Evolutionary conservation across 2,113 vertebrate genomes (phyloP).

Genomic region (Bettongia penicillata): DNA sequence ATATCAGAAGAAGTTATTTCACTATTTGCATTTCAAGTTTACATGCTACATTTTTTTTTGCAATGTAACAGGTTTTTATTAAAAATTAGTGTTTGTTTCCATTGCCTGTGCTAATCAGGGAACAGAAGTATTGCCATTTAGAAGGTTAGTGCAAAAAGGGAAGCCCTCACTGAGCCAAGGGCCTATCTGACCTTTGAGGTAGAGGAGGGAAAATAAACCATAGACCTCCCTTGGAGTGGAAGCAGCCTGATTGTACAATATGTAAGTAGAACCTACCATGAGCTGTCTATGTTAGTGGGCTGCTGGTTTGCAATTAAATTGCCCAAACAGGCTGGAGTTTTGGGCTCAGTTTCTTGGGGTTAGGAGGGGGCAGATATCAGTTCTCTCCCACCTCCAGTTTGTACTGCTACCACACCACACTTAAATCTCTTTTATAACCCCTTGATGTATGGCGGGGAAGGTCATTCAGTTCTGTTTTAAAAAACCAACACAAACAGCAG

Average conservation of each 20-base stretch:
- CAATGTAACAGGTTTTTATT: constrained; percentile 67
- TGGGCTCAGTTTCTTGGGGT: background rate
- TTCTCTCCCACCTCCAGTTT: background rate
- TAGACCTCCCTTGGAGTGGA: background rate
- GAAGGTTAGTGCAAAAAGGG: constrained; percentile 14
- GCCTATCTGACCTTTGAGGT: constrained; percentile 19
- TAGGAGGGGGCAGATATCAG: background rate
- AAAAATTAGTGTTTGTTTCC: constrained; percentile 74
- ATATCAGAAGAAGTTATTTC: too few species aligned
- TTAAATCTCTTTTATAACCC: background rate
- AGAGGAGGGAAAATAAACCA: background rate
- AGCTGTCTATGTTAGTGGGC: background rate
- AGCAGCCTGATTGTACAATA: background rate
- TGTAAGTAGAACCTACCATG: background rate
- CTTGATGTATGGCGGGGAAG: background rate
- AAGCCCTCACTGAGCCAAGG: constrained; percentile 5
- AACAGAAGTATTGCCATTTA: constrained; percentile 1
- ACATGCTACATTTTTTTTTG: too few species aligned
- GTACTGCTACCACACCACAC: background rate
- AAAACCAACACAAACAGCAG: background rate
- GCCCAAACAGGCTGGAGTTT: background rate
- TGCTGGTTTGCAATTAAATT: background rate
- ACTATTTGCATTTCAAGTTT: too few species aligned
- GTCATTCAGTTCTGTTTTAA: background rate
- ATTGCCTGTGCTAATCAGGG: constrained; percentile 31